Evolutionary conservation across 2,888 invertebrate genomes (phyloP), one percentile per base, ranked within the genome.

Genomic region (Synanthedon formicaeformis): DNA sequence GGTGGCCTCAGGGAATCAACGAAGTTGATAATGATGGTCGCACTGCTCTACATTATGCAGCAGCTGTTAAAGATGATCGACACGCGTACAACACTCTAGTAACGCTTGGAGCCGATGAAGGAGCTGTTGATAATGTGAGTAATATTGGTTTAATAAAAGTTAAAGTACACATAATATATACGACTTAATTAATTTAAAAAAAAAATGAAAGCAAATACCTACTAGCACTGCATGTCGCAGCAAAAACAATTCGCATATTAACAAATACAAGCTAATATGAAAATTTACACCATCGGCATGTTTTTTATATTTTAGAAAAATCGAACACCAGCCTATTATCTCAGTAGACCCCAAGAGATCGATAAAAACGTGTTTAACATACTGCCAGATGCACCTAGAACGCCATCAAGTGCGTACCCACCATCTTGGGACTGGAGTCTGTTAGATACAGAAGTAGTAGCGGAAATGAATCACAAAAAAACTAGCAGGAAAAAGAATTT

Each of bases 21-120:
- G 90, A 91, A 41, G 83, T 89, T 14, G 97, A 97, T 78, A 91
- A 91, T 67, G 94, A 96, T 56, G 96, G 96, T 18, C 90, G 95
- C 60, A 96, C 96, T 0, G 93, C 97, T 0, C 81, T 97, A 51
- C 97, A 97, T 80, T 97, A 95, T 79, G 94, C 96, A 0, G 95
- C 95, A 2, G 90, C 93, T 12, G 87, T 92, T 23, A 93, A 93
- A 71, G 95, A 96, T 65, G 93, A 93, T 53, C 92, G 91, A 58
- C 89, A 92, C 60, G 92, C 93, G 66, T 96, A 92, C 69, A 91
- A 94, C 65, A 90, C 94, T 53, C 89, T 98, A 11, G 90, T 94
- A 40, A 91, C 91, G 60, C 89, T 93, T 23, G 97, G 97, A 40
- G 95, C 96, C 16, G 95, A 96, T 66, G 94, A 96, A 78, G 92